Evolutionary conservation across 2,113 vertebrate genomes (phyloP), one percentile per base, ranked within the genome.

Genomic region (Xiphophorus maculatus): DNA sequence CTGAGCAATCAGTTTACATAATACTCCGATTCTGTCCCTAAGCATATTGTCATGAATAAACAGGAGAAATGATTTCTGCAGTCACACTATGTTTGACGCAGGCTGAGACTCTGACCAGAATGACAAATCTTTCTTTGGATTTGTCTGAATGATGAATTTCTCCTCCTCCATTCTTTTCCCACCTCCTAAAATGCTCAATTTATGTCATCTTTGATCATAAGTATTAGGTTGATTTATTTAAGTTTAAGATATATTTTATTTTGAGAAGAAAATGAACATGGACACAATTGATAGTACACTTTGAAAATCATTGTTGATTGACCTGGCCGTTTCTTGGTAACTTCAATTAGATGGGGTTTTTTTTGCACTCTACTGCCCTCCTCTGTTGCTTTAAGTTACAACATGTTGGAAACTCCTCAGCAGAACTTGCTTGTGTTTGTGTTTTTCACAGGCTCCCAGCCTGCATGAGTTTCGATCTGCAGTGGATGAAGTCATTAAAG

Each of bases 341-440:
- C 27, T 1, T 58, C 3, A 19, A 4, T 48, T 44, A 44, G 4
- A 44, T 2, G 2, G 42, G 13, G 4, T 70, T 64, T 1, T 1
- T 37, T 22, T 33, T 84, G 66, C 73, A 60, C 8, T 82, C 60
- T 90, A 87, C 81, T 82, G 81, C 89, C 86, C 70, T 42, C 90
- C 69, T 14, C 61, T 90, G 91, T 63, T 62, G 2, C 1, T 33
- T 40, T 42, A 13, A 61, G n/a, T 78, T 65, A 66, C 35, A 15
- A 66, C 63, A 77, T 25, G 5, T 51, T 54, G 44, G 14, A 19
- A 48, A 48, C 44, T 19, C 15, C 7, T 48, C 5, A 48, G 44
- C 44, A 10, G 0, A 44, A 6, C 37, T 44, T 17, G 32, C 2
- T 3, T 58, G 3, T 64, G 51, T 60, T 25, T 71, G 58, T 76